A percentile compares a stretch with the other conserved stretches of the same genome.
Conservation (phyloP, 2,888 invertebrate genomes). For the Cosmia trapezina region DNA sequence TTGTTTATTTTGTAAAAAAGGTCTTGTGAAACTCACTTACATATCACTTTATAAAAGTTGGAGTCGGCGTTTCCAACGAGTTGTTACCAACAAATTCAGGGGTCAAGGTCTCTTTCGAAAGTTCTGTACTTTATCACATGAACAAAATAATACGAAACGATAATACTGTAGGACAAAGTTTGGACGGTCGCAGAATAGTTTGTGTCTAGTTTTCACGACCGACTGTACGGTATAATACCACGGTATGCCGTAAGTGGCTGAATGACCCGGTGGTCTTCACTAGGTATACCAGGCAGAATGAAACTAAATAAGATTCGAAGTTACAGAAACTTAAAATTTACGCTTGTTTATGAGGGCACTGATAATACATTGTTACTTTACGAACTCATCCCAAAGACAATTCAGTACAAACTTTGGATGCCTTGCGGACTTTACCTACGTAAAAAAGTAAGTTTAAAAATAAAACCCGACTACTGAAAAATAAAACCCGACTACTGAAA, state of each 20-base stretch:
- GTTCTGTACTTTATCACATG: conserved; percentile 1
- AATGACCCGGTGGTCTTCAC: not conserved
- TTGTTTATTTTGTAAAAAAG: conserved; percentile 38
- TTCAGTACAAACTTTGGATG: not conserved
- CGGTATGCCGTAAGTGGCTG: not conserved
- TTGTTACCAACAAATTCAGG: conserved; percentile 27
- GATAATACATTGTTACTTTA: not conserved
- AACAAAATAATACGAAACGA: conserved; percentile 16
- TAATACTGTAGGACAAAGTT: conserved; percentile 14
- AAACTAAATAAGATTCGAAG: too few species aligned
- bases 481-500: too few species aligned
- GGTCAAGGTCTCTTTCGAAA: conserved; percentile 26
- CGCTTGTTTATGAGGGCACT: not conserved
- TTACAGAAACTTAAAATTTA: not conserved
- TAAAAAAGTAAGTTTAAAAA: too few species aligned
- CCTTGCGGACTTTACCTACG: not conserved
- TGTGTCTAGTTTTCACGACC: not conserved
- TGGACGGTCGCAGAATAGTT: not conserved
- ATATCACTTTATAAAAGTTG: conserved; percentile 37
- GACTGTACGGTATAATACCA: too few species aligned
- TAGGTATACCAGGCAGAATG: too few species aligned
- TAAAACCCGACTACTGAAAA: too few species aligned
- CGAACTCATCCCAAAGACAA: not conserved
- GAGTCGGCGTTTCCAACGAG: not conserved
- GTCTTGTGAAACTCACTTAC: conserved; percentile 15